A percentile compares a stretch with the other conserved stretches of the same genome.
Conservation (phyloP, 2,797 vertebrate species). For the Alcedo quadribrachys region DNA sequence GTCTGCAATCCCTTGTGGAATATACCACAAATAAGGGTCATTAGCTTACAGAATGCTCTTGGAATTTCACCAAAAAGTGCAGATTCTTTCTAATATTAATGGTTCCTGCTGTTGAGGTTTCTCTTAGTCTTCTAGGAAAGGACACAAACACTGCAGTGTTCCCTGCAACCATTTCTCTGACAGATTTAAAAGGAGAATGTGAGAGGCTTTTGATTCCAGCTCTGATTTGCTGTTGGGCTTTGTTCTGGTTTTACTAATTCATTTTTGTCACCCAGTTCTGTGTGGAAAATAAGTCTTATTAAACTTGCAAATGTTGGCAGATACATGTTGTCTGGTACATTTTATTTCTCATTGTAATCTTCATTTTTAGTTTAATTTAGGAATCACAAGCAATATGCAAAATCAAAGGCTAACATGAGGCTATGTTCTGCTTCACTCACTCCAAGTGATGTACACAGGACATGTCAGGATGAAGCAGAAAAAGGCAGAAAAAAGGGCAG, state of each 20-base stretch:
- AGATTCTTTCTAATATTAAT: background rate
- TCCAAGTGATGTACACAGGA: background rate
- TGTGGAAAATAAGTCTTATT: constrained; percentile 20
- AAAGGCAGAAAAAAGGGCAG: background rate
- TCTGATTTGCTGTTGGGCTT: background rate
- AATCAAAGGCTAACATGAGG: background rate
- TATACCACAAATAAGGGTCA: background rate
- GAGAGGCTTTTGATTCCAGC: constrained; percentile 8
- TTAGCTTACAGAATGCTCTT: background rate
- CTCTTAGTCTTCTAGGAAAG: background rate
- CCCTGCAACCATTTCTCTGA: background rate
- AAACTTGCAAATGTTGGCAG: background rate
- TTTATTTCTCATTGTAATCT: background rate
- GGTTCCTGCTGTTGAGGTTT: background rate
- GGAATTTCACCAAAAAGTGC: background rate
- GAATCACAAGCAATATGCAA: background rate
- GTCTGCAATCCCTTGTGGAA: background rate
- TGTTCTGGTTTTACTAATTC: background rate
- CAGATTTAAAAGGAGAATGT: background rate
- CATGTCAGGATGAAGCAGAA: background rate
- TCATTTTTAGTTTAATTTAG: background rate
- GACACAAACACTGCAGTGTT: background rate
- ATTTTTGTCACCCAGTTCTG: constrained; percentile 12
- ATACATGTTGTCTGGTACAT: background rate
- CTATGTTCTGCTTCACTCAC: background rate